Conservation (phyloP, 2,797 vertebrate species). For the Syngnathus rostellatus region DNA sequence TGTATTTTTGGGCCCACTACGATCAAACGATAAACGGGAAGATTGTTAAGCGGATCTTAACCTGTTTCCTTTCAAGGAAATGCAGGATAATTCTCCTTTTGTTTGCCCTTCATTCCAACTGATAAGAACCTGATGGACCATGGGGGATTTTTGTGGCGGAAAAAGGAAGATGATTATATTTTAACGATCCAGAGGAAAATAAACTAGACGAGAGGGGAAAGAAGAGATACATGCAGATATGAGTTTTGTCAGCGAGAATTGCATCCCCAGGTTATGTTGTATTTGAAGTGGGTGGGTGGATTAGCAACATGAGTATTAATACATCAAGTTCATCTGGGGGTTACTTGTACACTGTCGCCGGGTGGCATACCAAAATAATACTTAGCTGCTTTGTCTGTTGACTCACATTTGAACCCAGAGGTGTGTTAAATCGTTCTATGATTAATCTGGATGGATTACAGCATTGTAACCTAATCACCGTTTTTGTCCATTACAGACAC, state of each 20-base stretch:
- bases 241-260: slow-evolving; percentile 32
- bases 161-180: slow-evolving; percentile 43
- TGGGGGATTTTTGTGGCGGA: slow-evolving; percentile 44
- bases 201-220: slow-evolving; percentile 11
- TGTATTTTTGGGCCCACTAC: neutral
- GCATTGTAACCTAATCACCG: slow-evolving; percentile 24
- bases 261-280: slow-evolving; percentile 16
- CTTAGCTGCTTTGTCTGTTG: slow-evolving; percentile 17
- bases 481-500: slow-evolving; percentile 12
- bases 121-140: slow-evolving; percentile 56
- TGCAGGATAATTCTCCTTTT: slow-evolving; percentile 45
- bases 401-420: slow-evolving; percentile 50
- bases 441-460: slow-evolving; percentile 55
- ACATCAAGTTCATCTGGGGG: slow-evolving; percentile 49
- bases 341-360: slow-evolving; percentile 49
- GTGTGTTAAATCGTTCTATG: slow-evolving; percentile 42
- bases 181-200: slow-evolving; percentile 27
- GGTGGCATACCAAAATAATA: slow-evolving; percentile 38
- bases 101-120: slow-evolving; percentile 50
- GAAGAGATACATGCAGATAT: slow-evolving; percentile 29
- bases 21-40: neutral
- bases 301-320: slow-evolving; percentile 4
- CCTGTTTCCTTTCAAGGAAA: slow-evolving; percentile 43
- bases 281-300: slow-evolving; percentile 8
- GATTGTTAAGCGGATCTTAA: slow-evolving; percentile 11